Conservation (phyloP, 2,113 vertebrate species). For the Sclerurus mexicanus region DNA sequence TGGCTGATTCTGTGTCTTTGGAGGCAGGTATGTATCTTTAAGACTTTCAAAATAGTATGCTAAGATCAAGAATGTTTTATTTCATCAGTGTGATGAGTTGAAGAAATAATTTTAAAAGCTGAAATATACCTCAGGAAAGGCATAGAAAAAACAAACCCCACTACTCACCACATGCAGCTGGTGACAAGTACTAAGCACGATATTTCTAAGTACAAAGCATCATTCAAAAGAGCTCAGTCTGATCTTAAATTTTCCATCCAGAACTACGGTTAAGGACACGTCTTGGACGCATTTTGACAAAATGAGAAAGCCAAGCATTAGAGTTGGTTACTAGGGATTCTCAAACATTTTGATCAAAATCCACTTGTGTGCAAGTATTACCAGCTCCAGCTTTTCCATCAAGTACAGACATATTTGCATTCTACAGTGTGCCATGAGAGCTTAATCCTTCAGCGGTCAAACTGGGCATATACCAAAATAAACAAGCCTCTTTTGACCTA, state of each 20-base stretch:
- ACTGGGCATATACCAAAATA: background rate
- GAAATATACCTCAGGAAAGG: background rate
- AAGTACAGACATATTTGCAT: background rate
- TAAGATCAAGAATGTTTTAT: background rate
- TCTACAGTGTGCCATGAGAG: background rate
- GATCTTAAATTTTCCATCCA: background rate
- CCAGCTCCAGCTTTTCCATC: background rate
- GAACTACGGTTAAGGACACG: background rate
- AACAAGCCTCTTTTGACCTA: background rate
- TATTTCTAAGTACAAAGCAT: background rate
- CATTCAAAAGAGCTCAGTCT: background rate
- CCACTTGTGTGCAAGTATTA: background rate
- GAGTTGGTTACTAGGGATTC: background rate
- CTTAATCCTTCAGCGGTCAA: background rate
- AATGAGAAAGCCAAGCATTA: background rate
- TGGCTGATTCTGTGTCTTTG: background rate
- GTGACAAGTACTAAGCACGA: background rate
- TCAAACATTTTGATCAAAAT: background rate
- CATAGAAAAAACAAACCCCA: background rate
- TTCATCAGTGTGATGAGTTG: background rate
- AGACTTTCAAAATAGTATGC: background rate
- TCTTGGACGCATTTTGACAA: background rate
- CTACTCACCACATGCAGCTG: background rate
- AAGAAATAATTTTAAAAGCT: background rate
- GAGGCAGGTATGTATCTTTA: background rate